phyloP scores from a whole-genome alignment of 2,888 invertebrate species.

The Eugnorisma glareosa region DNA sequence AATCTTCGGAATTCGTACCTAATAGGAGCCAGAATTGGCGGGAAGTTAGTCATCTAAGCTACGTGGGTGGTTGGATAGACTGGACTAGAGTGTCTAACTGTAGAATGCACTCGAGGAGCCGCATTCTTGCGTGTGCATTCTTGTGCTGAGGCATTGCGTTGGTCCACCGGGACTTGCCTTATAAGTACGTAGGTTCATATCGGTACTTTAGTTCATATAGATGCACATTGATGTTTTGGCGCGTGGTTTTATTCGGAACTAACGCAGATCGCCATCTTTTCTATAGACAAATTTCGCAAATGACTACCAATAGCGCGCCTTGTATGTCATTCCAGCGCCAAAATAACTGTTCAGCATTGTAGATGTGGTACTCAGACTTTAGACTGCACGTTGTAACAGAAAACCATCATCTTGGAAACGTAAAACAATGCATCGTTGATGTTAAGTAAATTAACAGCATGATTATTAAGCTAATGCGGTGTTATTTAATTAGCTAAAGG shows the following conservation, averaged over 20 bases:
- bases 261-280: background rate
- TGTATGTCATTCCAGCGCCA: background rate
- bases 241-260: background rate
- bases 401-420: constrained; percentile 38
- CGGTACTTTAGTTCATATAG: background rate
- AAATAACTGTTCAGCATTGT: background rate
- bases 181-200: constrained; percentile 29
- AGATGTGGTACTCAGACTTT: background rate
- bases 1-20: constrained; percentile 61
- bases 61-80: constrained; percentile 60
- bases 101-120: constrained; percentile 42
- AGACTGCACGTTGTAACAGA: constrained; percentile 10
- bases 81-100: constrained; percentile 52
- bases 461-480: constrained; percentile 28
- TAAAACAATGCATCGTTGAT: constrained; percentile 28
- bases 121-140: constrained; percentile 67
- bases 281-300: background rate
- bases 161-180: constrained; percentile 60
- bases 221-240: background rate
- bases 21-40: constrained; percentile 59
- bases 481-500: constrained; percentile 30
- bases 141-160: constrained; percentile 26
- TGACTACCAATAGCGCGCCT: background rate
- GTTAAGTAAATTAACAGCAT: constrained; percentile 10
- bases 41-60: constrained; percentile 54